Evolutionary conservation across 2,888 invertebrate species (phyloP), one percentile per base, ranked within the genome.

Genomic region (Eupithecia subfuscata): DNA sequence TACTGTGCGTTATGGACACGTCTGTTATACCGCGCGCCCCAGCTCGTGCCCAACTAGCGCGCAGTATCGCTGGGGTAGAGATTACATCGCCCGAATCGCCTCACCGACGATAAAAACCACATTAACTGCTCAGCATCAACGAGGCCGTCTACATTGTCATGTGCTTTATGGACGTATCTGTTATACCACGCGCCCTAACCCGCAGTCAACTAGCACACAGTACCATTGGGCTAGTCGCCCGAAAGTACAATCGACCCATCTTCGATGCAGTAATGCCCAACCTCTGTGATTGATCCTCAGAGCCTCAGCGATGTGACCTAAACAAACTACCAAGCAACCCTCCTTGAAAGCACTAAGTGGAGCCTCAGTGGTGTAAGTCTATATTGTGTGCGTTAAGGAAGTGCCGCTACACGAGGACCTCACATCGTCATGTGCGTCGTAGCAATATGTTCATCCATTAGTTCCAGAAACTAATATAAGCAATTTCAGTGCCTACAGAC

Each of bases 1-100:
- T 22, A 56, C 52, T 56, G 52, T 56, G 52, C 52, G 52, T 56
- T 22, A 56, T 56, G 22, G 22, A 56, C 52, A 56, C 90, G 98
- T 96, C 97, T 99, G 90, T 96, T 98, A 83, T 98, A 98, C 95
- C 97, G 97, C 76, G n/a, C n/a, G n/a, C n/a, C n/a, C n/a, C n/a
- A n/a, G n/a, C n/a, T n/a, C 77, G 74, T 75, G 75, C 74, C 34
- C 78, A 69, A 70, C 18, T 77, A 25, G 64, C 65, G 7, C 65
- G 40, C 65, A 60, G 22, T 6, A 60, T 25, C 14, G 25, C 60
- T 25, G 12, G 25, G 5, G 4, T 60, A 25, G 12, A 5, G 22
- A 56, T 12, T 22, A 56, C 22, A 22, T 22, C 12, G 52, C 52
- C 22, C n/a, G 60, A 60, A 60, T 25, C 14, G 25, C 25, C 25